phyloP scores from a whole-genome alignment of 2,888 invertebrate genomes.

The Deilephila porcellus region DNA sequence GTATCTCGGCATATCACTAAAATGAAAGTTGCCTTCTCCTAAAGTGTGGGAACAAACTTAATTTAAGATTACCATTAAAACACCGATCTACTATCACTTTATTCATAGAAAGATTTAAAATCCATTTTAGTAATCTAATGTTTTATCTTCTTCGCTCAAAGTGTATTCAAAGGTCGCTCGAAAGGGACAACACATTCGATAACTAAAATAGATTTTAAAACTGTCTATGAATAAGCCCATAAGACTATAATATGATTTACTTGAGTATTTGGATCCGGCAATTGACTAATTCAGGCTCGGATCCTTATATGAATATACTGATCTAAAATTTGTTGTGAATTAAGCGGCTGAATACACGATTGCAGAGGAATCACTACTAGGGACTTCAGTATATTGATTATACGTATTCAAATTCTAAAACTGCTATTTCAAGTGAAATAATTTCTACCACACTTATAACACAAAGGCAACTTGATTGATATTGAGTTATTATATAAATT shows the following conservation, averaged over 20 bases:
- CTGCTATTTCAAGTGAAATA: not conserved
- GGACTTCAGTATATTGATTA: not conserved
- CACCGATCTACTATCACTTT: not conserved
- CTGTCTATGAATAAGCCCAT: no score
- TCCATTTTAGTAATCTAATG: no score
- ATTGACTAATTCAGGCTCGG: no score
- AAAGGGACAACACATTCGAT: no score
- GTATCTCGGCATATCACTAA: not conserved
- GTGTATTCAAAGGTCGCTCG: no score
- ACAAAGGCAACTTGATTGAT: constrained; percentile 21
- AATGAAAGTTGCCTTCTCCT: not conserved
- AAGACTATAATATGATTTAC: no score
- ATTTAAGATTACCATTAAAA: not conserved
- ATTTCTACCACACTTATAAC: not conserved
- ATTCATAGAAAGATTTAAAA: not conserved
- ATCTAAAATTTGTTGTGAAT: no score
- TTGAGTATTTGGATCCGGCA: no score
- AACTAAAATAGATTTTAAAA: no score
- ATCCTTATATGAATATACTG: no score
- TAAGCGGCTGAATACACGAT: not conserved
- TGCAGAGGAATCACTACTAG: not conserved
- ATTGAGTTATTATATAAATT: not conserved
- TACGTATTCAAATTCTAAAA: not conserved
- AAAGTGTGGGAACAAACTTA: not conserved
- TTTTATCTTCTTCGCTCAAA: no score